phyloP scores from a whole-genome alignment of 2,888 invertebrate genomes.

The Drosophila peninsularis region DNA sequence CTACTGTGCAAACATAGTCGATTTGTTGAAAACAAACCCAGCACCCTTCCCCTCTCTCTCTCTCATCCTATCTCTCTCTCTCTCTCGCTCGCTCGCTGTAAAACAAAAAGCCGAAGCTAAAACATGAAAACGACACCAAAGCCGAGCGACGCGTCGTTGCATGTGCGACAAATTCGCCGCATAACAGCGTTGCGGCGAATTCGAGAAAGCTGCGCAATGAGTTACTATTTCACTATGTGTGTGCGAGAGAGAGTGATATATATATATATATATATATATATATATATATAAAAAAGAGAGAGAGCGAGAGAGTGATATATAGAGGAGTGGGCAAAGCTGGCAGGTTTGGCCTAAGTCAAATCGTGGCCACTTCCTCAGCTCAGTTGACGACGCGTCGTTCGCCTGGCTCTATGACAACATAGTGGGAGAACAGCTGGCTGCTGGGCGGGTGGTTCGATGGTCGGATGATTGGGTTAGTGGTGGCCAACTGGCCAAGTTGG shows the following conservation, averaged over 20 bases:
- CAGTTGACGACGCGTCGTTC: conserved; percentile 23
- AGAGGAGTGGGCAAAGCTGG: background rate
- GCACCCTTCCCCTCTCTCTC: background rate
- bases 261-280: too few species aligned
- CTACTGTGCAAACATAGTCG: conserved; percentile 54
- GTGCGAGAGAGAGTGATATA: background rate
- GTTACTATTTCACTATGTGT: background rate
- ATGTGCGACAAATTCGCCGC: conserved; percentile 52
- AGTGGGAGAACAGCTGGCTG: conserved; percentile 14
- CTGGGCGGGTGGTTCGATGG: background rate
- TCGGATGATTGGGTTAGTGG: conserved; percentile 1
- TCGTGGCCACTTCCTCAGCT: conserved; percentile 46
- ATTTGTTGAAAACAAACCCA: conserved; percentile 60
- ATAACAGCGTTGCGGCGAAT: conserved; percentile 63
- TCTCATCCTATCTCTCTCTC: background rate
- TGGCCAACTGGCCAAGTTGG: conserved; percentile 55
- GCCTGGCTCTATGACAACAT: conserved; percentile 31
- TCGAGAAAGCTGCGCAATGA: conserved; percentile 40
- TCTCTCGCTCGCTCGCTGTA: background rate
- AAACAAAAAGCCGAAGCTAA: conserved; percentile 8
- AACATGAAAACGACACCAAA: conserved; percentile 16
- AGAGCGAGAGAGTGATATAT: too few species aligned
- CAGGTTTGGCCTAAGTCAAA: conserved; percentile 41
- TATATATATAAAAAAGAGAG: background rate
- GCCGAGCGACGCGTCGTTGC: conserved; percentile 38